Evolutionary conservation across 2,797 vertebrate genomes (phyloP).

Genomic region (Caiman crocodilus): DNA sequence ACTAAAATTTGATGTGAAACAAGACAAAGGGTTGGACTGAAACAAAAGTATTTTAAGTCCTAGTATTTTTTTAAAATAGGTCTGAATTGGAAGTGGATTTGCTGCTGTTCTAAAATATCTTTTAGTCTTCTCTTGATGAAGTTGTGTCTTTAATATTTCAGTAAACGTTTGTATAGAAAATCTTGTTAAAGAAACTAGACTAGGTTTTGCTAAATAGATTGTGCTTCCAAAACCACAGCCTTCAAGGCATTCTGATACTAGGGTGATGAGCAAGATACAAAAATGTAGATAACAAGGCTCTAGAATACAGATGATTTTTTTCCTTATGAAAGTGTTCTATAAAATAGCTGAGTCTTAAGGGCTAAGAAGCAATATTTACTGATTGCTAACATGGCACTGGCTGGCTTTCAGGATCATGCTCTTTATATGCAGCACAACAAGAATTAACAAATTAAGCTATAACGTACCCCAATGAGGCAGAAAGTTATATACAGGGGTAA

Average conservation of each 20-base stretch:
- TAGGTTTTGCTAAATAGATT: neutral
- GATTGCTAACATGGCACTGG: constrained; percentile 34
- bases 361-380: constrained; percentile 44
- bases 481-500: constrained; percentile 4
- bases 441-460: constrained; percentile 33
- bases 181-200: neutral
- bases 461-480: neutral
- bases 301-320: constrained; percentile 29
- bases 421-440: neutral
- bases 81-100: constrained; percentile 17
- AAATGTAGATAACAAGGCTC: constrained; percentile 26
- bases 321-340: constrained; percentile 44
- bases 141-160: constrained; percentile 20
- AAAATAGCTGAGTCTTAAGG: constrained; percentile 26
- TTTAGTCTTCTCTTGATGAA: constrained; percentile 34
- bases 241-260: neutral
- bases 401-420: neutral
- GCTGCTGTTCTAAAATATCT: constrained; percentile 3
- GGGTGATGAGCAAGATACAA: neutral
- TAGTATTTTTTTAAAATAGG: constrained; percentile 14
- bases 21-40: neutral
- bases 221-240: constrained; percentile 21
- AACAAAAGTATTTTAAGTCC: neutral
- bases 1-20: neutral
- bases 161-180: constrained; percentile 21